Conservation (phyloP, 2,113 vertebrate species). For the Lagopus leucura region DNA sequence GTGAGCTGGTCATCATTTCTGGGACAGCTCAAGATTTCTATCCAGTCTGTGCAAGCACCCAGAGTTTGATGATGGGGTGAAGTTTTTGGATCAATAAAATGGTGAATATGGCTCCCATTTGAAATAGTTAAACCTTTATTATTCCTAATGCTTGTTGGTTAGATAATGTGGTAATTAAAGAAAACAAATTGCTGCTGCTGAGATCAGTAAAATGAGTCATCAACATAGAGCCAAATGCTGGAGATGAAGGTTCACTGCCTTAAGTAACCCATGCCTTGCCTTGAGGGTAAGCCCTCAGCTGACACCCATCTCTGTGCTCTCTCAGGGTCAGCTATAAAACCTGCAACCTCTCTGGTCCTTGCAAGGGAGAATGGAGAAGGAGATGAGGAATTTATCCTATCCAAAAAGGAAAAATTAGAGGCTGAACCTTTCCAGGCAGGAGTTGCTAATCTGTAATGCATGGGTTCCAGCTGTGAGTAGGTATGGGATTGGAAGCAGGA, state of each 20-base stretch:
- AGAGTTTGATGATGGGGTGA: fast-evolving
- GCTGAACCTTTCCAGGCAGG: not conserved
- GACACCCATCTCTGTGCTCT: not conserved
- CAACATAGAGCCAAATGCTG: not conserved
- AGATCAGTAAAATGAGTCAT: not conserved
- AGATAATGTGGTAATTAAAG: not conserved
- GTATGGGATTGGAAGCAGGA: not conserved
- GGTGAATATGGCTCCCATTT: not conserved
- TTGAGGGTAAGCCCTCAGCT: not conserved
- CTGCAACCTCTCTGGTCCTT: not conserved
- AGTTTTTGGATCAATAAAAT: not conserved
- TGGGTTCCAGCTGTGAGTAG: not conserved
- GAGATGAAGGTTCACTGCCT: not conserved
- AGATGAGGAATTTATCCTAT: not conserved
- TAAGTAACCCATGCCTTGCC: not conserved
- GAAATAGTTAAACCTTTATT: not conserved
- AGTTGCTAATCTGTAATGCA: not conserved
- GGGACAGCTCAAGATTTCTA: not conserved
- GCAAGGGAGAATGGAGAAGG: not conserved
- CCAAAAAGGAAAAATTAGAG: not conserved
- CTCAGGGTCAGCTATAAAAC: not conserved
- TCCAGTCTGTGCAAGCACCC: fast-evolving
- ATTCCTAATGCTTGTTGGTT: not conserved
- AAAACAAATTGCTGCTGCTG: not conserved
- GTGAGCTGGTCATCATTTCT: not conserved